Percentiles rank a stretch among this genome's conserved stretches.
Conservation (phyloP, 2,113 vertebrate genomes). For the Cololabis saira region DNA sequence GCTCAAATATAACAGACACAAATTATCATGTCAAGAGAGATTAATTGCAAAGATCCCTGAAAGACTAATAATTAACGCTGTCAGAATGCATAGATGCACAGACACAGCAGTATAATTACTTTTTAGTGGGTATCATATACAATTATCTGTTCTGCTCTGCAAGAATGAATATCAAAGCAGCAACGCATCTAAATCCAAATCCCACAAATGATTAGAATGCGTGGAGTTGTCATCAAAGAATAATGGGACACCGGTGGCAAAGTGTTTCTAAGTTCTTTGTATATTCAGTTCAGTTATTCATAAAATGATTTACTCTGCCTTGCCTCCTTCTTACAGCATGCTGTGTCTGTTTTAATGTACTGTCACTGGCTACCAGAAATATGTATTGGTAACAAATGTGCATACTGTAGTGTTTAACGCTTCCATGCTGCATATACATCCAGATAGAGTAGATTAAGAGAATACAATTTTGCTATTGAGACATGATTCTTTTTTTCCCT, state of each 20-base stretch:
- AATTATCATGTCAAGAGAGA: slow-evolving; percentile 78
- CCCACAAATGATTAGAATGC: slow-evolving; percentile 44
- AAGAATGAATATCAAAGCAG: slow-evolving; percentile 56
- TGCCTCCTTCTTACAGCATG: not conserved
- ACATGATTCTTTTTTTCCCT: no score
- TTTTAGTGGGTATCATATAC: slow-evolving; percentile 62
- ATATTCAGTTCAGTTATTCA: slow-evolving; percentile 15
- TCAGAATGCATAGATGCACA: slow-evolving; percentile 56
- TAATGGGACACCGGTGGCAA: slow-evolving; percentile 34
- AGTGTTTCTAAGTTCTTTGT: slow-evolving; percentile 26
- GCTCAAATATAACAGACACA: slow-evolving; percentile 72
- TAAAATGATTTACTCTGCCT: slow-evolving; percentile 21
- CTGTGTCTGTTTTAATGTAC: slow-evolving; percentile 14
- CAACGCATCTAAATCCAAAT: slow-evolving; percentile 42
- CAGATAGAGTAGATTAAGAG: no score
- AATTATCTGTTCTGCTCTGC: slow-evolving; percentile 58
- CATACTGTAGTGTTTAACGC: no score
- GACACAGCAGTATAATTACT: slow-evolving; percentile 32
- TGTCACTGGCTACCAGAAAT: not conserved
- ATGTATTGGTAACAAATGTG: not conserved
- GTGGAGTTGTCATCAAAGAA: slow-evolving; percentile 26
- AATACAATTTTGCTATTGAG: no score
- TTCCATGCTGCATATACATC: no score
- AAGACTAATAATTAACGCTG: slow-evolving; percentile 68
- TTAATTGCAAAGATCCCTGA: slow-evolving; percentile 75